phyloP scores from a whole-genome alignment of 2,888 invertebrate genomes.

The Eulithis testata region DNA sequence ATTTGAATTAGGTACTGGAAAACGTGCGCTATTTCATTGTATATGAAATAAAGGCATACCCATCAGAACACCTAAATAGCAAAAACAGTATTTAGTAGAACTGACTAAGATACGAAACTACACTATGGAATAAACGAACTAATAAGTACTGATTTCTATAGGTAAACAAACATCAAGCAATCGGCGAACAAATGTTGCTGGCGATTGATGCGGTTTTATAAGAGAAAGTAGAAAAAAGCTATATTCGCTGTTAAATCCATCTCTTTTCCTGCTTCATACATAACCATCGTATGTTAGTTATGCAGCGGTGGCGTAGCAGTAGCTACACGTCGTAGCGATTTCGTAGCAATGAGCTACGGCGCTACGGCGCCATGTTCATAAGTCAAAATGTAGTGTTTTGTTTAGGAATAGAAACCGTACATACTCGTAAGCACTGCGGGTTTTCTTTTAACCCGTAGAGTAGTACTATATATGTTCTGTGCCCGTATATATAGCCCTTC shows the following conservation, averaged over 20 bases:
- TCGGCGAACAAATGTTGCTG: no score
- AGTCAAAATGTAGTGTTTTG: neutral
- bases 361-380: neutral
- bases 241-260: neutral
- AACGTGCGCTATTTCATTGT: no score
- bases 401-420: neutral
- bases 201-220: neutral
- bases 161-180: no score
- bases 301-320: neutral
- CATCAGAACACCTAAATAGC: no score
- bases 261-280: neutral
- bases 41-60: no score
- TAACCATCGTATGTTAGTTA: neutral
- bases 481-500: no score
- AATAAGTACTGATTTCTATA: no score
- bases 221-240: neutral
- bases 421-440: neutral
- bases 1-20: no score
- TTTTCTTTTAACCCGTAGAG: neutral
- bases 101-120: no score
- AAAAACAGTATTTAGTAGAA: no score
- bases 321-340: neutral
- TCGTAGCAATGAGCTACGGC: neutral
- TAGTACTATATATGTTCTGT: no score
- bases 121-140: no score